Evolutionary conservation across 2,888 invertebrate species (phyloP).

Genomic region (Rhodophaea formosa): DNA sequence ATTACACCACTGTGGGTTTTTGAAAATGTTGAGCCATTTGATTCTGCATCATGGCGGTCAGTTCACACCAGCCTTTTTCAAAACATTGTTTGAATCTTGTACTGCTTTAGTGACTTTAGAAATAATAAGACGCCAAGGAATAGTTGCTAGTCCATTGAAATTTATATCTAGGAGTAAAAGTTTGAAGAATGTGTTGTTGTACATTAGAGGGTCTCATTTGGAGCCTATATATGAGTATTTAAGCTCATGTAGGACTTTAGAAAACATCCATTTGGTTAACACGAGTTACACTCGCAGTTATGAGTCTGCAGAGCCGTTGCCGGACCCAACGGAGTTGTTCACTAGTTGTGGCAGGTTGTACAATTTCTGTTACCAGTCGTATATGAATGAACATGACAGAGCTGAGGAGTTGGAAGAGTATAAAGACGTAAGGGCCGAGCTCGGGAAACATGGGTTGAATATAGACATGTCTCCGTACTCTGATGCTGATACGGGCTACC

Average conservation of each 20-base stretch:
- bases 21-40: neutral
- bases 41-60: neutral
- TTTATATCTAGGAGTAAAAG: neutral
- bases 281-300: neutral
- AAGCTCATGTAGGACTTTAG: neutral
- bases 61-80: neutral
- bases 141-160: neutral
- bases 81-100: neutral
- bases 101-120: neutral
- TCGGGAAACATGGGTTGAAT: neutral
- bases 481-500: neutral
- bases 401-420: neutral
- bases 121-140: neutral
- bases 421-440: neutral
- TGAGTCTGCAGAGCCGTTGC: neutral
- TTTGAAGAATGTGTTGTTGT: neutral
- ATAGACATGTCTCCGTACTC: neutral
- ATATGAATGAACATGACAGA: neutral
- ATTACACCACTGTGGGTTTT: neutral
- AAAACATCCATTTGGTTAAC: neutral
- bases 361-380: neutral
- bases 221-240: neutral
- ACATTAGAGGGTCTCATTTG: neutral
- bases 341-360: neutral
- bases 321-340: neutral